Evolutionary conservation across 2,888 invertebrate genomes (phyloP), one percentile per base, ranked within the genome.

Genomic region (Phania funesta): DNA sequence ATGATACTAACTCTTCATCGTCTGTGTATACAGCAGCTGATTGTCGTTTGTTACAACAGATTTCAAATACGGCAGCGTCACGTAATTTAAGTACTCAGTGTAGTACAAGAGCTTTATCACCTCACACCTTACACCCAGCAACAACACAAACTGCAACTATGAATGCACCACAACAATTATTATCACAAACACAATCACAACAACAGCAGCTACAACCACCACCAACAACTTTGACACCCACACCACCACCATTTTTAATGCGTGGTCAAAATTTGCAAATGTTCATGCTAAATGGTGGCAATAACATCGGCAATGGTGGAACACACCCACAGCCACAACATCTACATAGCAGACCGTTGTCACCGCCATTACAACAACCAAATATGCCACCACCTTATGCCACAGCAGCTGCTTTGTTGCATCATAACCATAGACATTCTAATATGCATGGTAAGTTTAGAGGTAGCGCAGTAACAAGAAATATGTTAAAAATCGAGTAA

Each of bases 51-150:
- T 84, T 89, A 60, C 89, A 89, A 78, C 89, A 88, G 73, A 89
- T 89, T 60, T 89, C 89, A 4, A 88, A 89, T 84, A 89, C 88
- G 70, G 89, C 89, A 16, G 89, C 89, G n/a, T 86, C 87, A 54
- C 89, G 88, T 75, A 89, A 85, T 74, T 77, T 88, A 71, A 88
- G 84, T 83, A 85, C 85, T 84, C 86, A 86, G 65, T 87, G 88
- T 81, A 88, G 85, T 85, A 86, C 84, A 84, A 87, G 86, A 70
- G 71, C 79, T 60, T 85, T 85, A 85, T 86, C 86, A 80, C 86
- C 87, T 84, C 82, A 79, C 85, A 84, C 75, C 84, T 83, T 85
- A 87, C 87, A 85, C 84, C 78, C 87, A 74, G 86, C 84, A 84
- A 85, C 86, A 83, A 83, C 80, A 75, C 87, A 65, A 74, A 74